Evolutionary conservation across 2,888 invertebrate genomes (phyloP), one percentile per base, ranked within the genome.

Genomic region (Ophion ellenae): DNA sequence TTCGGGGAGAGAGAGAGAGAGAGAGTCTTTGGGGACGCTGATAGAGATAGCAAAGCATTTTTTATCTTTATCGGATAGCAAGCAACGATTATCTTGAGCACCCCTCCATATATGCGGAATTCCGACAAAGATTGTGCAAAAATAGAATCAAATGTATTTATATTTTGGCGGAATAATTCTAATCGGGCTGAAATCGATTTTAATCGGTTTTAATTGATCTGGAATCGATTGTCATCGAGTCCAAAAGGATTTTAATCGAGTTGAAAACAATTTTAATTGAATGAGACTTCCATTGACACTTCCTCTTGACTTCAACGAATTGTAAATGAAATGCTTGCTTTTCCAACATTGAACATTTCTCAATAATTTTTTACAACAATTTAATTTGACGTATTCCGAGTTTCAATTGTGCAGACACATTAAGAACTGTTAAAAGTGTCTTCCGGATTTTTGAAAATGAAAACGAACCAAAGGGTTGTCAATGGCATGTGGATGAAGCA

Each of bases 11-110:
- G 36, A 36, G 36, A 36, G 5, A 36, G 36, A 36, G 36, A 36
- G 14, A 53, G 11, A 11, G 11, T 24, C 24, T 53, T 53, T 11
- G 1, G 17, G 53, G 14, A 53, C 14, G 53, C 81, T 86, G 83
- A 87, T 87, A 88, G 83, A 87, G 75, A 78, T 70, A 20, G 61
- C 67, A 53, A 63, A 74, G n/a, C 17, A 70, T 59, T 77, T 77
- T 69, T 28, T 24, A 69, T 17, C 59, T 69, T 11, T 17, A 53
- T 53, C 53, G 1, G 53, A 1, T 53, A 17, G 36, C 66, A n/a
- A 14, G 66, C 57, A n/a, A 36, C 7, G 32, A 36, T 73, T 24
- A 32, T 57, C 11, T n/a, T 32, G 11, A 14, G 4, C n/a, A 45
- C 10, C 45, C 40, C 1, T 45, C 69, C 5, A 69, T 45, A 7